A percentile compares a stretch with the other conserved stretches of the same genome.
Conservation (phyloP, 2,797 vertebrate species). For the Cuculus canorus region DNA sequence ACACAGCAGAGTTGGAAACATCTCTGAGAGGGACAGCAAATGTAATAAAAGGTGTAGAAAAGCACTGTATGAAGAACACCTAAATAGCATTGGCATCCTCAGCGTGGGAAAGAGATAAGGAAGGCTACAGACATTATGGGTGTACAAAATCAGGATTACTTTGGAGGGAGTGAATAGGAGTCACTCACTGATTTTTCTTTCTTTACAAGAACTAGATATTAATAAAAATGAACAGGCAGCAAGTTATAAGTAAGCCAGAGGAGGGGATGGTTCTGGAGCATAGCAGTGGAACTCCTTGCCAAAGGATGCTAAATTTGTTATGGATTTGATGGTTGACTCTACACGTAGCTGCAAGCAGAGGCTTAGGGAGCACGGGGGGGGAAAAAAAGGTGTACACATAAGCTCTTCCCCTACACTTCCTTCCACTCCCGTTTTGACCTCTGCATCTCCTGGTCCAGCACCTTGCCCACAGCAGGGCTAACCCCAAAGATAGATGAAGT, state of each 20-base stretch:
- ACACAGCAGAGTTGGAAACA: neutral
- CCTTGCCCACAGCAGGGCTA: neutral
- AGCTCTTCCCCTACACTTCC: neutral
- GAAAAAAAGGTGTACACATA: neutral
- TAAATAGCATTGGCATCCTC: neutral
- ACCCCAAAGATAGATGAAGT: neutral
- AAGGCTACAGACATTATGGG: fast-evolving
- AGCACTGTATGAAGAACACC: neutral
- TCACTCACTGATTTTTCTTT: neutral
- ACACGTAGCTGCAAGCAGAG: neutral
- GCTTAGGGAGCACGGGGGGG: neutral
- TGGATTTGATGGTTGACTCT: neutral
- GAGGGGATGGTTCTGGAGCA: neutral
- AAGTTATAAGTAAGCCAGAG: neutral
- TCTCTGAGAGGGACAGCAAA: neutral
- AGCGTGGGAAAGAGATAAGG: neutral
- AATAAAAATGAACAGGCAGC: neutral
- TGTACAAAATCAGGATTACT: neutral
- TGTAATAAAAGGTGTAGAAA: neutral
- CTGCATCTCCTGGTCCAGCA: neutral
- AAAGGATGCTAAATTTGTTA: neutral
- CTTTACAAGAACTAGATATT: neutral
- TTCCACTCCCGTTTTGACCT: neutral
- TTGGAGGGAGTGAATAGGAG: neutral
- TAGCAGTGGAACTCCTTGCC: neutral